Evolutionary conservation across 2,888 invertebrate genomes (phyloP).

Genomic region (Nemotelus nigrinus): DNA sequence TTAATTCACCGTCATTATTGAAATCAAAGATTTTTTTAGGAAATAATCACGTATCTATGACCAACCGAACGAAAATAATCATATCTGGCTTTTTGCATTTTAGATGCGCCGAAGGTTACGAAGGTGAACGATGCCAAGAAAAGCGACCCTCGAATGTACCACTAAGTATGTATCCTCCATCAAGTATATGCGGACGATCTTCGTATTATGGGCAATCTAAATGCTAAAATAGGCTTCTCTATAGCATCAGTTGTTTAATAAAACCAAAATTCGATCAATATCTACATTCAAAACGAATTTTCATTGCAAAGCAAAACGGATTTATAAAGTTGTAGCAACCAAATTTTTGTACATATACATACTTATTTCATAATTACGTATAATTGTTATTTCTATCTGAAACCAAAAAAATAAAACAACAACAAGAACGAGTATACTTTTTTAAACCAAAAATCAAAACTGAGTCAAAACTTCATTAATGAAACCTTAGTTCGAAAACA

Average conservation of each 20-base stretch:
- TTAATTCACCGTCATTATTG: no score
- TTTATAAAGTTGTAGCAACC: slow-evolving; percentile 32
- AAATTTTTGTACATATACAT: background rate
- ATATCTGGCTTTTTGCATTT: slow-evolving; percentile 50
- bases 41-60: no score
- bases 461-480: background rate
- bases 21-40: no score
- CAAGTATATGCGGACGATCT: slow-evolving; percentile 62
- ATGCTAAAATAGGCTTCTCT: slow-evolving; percentile 66
- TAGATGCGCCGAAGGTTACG: slow-evolving; percentile 63
- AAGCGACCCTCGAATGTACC: slow-evolving; percentile 60
- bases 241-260: slow-evolving; percentile 61
- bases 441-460: slow-evolving; percentile 20
- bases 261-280: background rate
- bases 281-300: slow-evolving; percentile 8
- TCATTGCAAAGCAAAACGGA: slow-evolving; percentile 35
- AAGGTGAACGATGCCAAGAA: slow-evolving; percentile 63
- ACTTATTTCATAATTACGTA: no score
- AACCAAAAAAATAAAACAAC: slow-evolving; percentile 21
- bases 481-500: slow-evolving; percentile 10
- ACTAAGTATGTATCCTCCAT: slow-evolving; percentile 64
- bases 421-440: slow-evolving; percentile 29
- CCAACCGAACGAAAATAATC: background rate
- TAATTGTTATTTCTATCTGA: background rate
- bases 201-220: slow-evolving; percentile 64